phyloP scores from a whole-genome alignment of 2,888 invertebrate genomes.

The Baronia brevicornis region DNA sequence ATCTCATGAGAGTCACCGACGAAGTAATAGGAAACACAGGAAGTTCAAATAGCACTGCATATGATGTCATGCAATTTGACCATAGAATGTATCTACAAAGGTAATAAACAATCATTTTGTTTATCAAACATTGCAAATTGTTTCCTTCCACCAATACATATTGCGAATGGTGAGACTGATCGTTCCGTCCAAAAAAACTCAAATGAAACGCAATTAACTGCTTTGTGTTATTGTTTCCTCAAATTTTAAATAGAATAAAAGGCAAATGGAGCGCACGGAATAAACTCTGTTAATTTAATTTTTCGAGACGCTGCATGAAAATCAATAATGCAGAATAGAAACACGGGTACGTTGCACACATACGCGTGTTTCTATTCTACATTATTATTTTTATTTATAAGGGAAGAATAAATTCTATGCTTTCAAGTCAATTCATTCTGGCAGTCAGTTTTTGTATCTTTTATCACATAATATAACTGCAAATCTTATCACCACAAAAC shows the following conservation, averaged over 20 bases:
- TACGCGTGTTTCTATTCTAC: too few species aligned
- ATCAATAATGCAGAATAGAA: too few species aligned
- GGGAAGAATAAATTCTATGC: too few species aligned
- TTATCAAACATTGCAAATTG: slow-evolving; percentile 37
- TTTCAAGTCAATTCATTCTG: too few species aligned
- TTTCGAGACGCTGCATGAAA: too few species aligned
- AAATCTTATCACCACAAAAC: too few species aligned
- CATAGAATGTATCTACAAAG: slow-evolving; percentile 29
- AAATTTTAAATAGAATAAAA: slow-evolving; percentile 16
- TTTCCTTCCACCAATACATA: slow-evolving; percentile 20
- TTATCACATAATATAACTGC: too few species aligned
- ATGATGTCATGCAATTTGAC: slow-evolving; percentile 41
- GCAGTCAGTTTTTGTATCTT: too few species aligned
- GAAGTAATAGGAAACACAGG: slow-evolving; percentile 49
- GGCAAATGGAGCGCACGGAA: too few species aligned
- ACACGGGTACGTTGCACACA: too few species aligned
- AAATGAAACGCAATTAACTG: slow-evolving; percentile 8
- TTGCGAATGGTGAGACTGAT: slow-evolving; percentile 15
- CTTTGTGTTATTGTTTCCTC: slow-evolving; percentile 8
- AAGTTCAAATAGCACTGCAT: slow-evolving; percentile 40
- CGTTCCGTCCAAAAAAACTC: slow-evolving; percentile 7
- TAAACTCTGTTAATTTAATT: too few species aligned
- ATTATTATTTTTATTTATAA: too few species aligned
- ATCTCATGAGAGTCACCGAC: slow-evolving; percentile 26
- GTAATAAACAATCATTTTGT: slow-evolving; percentile 46